Evolutionary conservation across 2,888 invertebrate genomes (phyloP), one percentile per base, ranked within the genome.

Genomic region (Hydropsyche betteni): DNA sequence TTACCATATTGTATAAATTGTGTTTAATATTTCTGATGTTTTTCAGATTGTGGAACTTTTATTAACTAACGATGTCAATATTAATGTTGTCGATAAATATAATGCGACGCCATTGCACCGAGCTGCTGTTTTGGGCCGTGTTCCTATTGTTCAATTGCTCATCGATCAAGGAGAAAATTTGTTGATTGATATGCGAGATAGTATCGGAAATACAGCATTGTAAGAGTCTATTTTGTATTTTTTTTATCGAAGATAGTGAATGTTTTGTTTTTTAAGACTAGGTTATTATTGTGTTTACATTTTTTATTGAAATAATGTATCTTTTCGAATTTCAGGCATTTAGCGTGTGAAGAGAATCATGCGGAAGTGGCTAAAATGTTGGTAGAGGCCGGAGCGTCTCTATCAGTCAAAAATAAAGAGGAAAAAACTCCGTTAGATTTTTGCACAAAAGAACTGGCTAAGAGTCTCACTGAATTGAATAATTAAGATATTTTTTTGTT

Each of bases 271-370:
- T 53, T 53, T 5, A 53, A 53, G 44, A 44, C 1, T 44, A 44
- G 1, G 10, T 8, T 44, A 44, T 1, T 44, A 1, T 44, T 44
- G 3, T 10, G 6, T 10, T 1, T 44, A 44, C 10, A 44, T 44
- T 44, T 44, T 7, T 44, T 24, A 24, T 24, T 24, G 24, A 24
- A 24, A 24, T 24, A 2, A 24, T 24, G 24, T 24, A 24, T 24
- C 24, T 24, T 24, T 24, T 44, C 70, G 50, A 55, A 8, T 86
- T 86, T 73, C 84, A 91, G 91, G 76, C 94, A 95, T 84, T 87
- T 94, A 78, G 93, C 94, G 3, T 94, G 94, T 85, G 94, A 95
- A 84, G 95, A 95, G 84, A 90, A 92, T 80, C 87, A 93, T 79
- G 88, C 89, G 80, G 89, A 91, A 76, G 91, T 89, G 80, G 91